Percentiles rank a stretch among this genome's conserved stretches.
Conservation (phyloP, 2,888 invertebrate species). For the Andrena dorsata region DNA sequence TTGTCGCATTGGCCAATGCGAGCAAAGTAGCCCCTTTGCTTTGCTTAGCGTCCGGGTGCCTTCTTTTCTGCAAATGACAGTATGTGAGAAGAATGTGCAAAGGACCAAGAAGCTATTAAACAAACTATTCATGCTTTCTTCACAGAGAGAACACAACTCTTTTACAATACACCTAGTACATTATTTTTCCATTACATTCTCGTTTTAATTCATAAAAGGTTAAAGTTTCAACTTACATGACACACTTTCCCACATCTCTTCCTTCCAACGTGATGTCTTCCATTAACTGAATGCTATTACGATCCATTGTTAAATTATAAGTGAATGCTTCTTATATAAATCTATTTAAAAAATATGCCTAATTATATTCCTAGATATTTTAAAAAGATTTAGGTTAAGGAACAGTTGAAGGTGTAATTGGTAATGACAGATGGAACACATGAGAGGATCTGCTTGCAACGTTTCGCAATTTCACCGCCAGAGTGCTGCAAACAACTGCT, state of each 20-base stretch:
- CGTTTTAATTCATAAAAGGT: constrained; percentile 4
- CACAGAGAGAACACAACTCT: neutral
- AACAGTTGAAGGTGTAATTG: constrained; percentile 6
- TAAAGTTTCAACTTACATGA: constrained; percentile 34
- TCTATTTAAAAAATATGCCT: constrained; percentile 3
- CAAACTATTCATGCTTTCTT: neutral
- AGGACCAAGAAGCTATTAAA: neutral
- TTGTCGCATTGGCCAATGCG: too few species aligned
- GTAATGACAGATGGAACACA: constrained; percentile 13
- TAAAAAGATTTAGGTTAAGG: constrained; percentile 17
- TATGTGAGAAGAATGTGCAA: neutral
- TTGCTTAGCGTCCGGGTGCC: too few species aligned
- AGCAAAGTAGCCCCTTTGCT: too few species aligned
- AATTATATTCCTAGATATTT: neutral
- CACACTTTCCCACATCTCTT: constrained; percentile 51
- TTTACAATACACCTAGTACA: neutral
- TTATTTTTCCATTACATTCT: neutral
- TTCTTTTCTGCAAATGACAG: too few species aligned
- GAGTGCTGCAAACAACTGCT: neutral
- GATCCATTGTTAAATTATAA: constrained; percentile 72
- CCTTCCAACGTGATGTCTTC: constrained; percentile 75
- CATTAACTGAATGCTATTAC: constrained; percentile 75
- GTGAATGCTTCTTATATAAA: neutral
- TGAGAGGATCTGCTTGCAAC: neutral
- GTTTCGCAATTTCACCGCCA: neutral